These are phyloP conservation scores for Drosophila aldrichi DNA, from an alignment of 2,888 invertebrate genomes.

Conservation along the genomic window DNA sequence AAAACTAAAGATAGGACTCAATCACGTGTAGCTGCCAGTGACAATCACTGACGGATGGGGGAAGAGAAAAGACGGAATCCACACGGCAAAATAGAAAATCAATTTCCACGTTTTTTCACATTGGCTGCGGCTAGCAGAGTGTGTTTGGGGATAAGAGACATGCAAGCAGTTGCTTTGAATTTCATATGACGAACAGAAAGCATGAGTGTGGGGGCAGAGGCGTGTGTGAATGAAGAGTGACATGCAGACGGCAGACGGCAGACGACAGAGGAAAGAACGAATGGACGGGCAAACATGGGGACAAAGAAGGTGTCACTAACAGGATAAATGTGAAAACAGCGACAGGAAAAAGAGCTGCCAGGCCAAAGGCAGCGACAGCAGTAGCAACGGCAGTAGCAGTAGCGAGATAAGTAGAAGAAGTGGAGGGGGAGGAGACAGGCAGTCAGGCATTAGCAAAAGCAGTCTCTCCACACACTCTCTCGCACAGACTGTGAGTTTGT, in stretches of 20 bases:
- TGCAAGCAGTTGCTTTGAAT: conserved; percentile 80
- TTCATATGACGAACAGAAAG: conserved; percentile 56
- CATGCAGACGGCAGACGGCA: conserved; percentile 55
- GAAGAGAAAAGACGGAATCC: conserved; percentile 23
- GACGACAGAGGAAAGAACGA: conserved; percentile 12
- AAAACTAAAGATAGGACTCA: conserved; percentile 81
- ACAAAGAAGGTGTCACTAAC: conserved; percentile 81
- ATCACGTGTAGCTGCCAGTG: conserved; percentile 74
- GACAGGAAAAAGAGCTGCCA: conserved; percentile 79
- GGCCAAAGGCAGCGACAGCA: conserved; percentile 2
- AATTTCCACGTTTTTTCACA: conserved; percentile 75
- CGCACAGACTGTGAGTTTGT: conserved; percentile 29
- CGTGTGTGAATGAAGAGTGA: conserved; percentile 72
- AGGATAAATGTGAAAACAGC: conserved; percentile 80
- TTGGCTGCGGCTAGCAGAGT: conserved; percentile 19
- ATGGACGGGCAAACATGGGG: conserved; percentile 44
- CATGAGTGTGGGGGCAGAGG: neutral
- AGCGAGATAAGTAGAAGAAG: neutral
- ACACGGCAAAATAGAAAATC: conserved; percentile 74
- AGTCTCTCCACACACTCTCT: conserved; percentile 16
- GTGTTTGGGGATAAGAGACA: conserved; percentile 35
- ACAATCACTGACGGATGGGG: conserved; percentile 55
- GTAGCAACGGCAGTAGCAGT: neutral
- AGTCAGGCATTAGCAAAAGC: conserved; percentile 40
- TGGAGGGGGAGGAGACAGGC: neutral